Base-by-base conservation (phyloP, 2,888 invertebrate species). In the Oligia latruncula region DNA sequence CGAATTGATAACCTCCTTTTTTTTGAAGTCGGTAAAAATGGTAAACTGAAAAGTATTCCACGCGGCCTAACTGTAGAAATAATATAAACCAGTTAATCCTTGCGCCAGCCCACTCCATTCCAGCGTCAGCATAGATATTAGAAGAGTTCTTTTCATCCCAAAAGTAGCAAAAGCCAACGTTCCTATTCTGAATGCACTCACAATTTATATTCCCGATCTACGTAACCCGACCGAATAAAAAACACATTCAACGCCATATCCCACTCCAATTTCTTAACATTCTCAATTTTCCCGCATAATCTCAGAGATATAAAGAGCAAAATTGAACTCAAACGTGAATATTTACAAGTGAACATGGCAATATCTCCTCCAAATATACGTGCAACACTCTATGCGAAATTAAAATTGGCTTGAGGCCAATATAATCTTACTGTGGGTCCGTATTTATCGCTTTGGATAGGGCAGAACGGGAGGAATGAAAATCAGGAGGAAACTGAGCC, bases 371-470 rank as follows among this genome's bases (percentile, higher is more conserved):
- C 81, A 88, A 91, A 93, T 92, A 90, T 92, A 92, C 91, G 93
- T 92, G 93, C 91, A 93, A 93, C 92, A 94, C 93, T 93, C 92
- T 90, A 91, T 90, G 88, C 91, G 90, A 93, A 94, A 95, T 95
- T 95, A 95, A 95, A 95, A 95, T 95, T 96, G 96, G 96, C 95
- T 86, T 89, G 77, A 82, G 82, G 93, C 96, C 96, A 96, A 94
- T 94, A 92, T 94, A 95, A 96, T 96, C 94, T 94, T 93, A 92
- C 92, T 92, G 92, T 92, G 89, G 85, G 88, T 83, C 77, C 92
- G 85, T 89, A 93, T 95, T 95, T 95, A 95, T 95, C 92, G 92
- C 92, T 87, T 88, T 74, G 83, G 84, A 85, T 89, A 83, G 82
- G 84, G 77, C 80, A 80, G 65, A 74, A 80, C 65, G 83, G 86